Evolutionary conservation across 2,113 vertebrate genomes (phyloP), one percentile per base, ranked within the genome.

Genomic region (Acrocephalus kingi): DNA sequence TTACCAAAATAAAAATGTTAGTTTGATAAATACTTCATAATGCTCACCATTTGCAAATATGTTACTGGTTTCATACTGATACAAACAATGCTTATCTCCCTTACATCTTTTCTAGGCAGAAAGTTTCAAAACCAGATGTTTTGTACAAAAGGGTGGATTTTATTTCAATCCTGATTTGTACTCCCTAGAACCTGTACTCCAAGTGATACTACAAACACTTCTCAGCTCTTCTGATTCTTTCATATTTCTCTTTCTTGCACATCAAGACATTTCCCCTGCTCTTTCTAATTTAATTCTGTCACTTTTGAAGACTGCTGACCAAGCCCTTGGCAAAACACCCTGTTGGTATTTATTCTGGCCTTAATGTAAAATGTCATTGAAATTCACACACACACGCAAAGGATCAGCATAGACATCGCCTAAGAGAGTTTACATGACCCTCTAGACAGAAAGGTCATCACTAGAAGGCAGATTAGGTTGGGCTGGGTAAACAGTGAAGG

Each of bases 401-500:
- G 63, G 45, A 75, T 79, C 6, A 12, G 64, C 69, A 39, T 6
- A 78, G 84, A 92, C 80, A 75, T 95, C 0, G 7, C 93, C 92
- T 91, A 41, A 59, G 76, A 96, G 72, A 85, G 94, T 79, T 91
- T 97, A 89, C 72, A 49, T 35, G 86, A 91, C 87, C 93, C 89
- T 35, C 48, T 23, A 86, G 86, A 89, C 73, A 94, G 79, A 82
- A 28, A 61, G 63, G 76, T 89, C 87, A 82, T 15, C 81, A 51
- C 69, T 35, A 21, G 48, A 78, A 88, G 54, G 71, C 68, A 94
- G 66, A 81, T 84, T 59, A 82, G 20, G 58, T 39, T 76, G 82
- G 52, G 63, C 54, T 84, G 56, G 27, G 52, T 87, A 95, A 96
- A 91, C 84, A 93, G 31, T 30, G 45, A 73, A 76, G 37, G 28